Base-by-base conservation (phyloP, 2,113 vertebrate species). In the Buteo buteo region DNA sequence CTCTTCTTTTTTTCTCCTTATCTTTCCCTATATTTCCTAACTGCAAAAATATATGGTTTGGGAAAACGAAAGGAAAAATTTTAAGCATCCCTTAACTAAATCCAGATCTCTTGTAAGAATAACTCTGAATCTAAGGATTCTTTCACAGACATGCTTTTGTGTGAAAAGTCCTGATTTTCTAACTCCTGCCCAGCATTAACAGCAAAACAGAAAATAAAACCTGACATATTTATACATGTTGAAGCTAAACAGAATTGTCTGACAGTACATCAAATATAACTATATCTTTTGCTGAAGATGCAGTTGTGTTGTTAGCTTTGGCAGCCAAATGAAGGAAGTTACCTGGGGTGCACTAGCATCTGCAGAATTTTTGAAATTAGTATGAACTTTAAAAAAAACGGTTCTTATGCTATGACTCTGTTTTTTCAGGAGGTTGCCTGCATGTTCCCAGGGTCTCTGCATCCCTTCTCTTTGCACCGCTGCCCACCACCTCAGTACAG, bases 361-460 rank as follows among this genome's bases (percentile, higher is more conserved):
- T 81, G 44, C 47, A 71, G 42, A 70, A 71, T 36, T 71, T 82
- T 77, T 2, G 9, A 29, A 61, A 55, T 36, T 28, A 71, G 20
- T 29, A 72, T 0, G 0, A 52, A 26, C 57, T 76, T 59, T 7
- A 45, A 62, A 65, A 40, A 40, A 36, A n/a, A 3, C 1, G 42
- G 10, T 25, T 78, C 59, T 88, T 10, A 9, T 73, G 21, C 28
- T 40, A 7, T 1, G 9, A 21, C 4, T 45, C 17, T 3, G 1
- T 32, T 83, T 90, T 82, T 31, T 44, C n/a, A 36, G 22, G 16
- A 71, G 12, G 11, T 6, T 74, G 28, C 7, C 9, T 25, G 7
- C 2, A 1, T 62, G 15, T 16, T 81, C 28, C 58, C 25, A 15
- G 14, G 2, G 4, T 64, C 28, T 65, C 77, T 40, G 18, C 20